These are phyloP conservation scores for Akabosia matsudoensis DNA, from an alignment of 1,140 invertebrate species.

Conservation along the genomic window DNA sequence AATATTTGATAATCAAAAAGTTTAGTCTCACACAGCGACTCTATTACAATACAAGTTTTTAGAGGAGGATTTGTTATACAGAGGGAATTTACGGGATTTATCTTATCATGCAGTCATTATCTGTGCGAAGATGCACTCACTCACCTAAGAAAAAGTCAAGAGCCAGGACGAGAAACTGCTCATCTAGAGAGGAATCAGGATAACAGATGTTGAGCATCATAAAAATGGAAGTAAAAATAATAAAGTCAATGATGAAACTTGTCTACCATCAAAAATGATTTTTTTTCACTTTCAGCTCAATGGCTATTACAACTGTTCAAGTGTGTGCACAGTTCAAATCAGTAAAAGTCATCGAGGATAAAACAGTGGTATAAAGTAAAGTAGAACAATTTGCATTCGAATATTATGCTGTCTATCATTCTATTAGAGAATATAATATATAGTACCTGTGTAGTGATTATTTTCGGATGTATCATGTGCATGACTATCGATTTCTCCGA, in stretches of 20 bases:
- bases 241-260: no score
- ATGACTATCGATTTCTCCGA: conserved; percentile 52
- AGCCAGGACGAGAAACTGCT: conserved; percentile 34
- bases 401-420: background rate
- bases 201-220: background rate
- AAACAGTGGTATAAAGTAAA: conserved; percentile 6
- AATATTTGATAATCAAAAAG: no score
- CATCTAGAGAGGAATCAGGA: conserved; percentile 9
- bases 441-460: conserved; percentile 40
- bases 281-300: no score
- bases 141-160: conserved; percentile 52
- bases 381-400: background rate
- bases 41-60: background rate
- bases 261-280: no score
- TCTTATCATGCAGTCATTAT: no score
- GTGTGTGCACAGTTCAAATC: no score
- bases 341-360: no score
- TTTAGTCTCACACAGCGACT: background rate
- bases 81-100: no score
- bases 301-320: background rate
- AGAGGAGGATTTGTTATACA: no score
- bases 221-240: background rate
- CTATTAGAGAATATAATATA: background rate
- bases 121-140: background rate
- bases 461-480: conserved; percentile 29